Base-by-base conservation (phyloP, 2,888 invertebrate genomes). In the Criorhina ranunculi region DNA sequence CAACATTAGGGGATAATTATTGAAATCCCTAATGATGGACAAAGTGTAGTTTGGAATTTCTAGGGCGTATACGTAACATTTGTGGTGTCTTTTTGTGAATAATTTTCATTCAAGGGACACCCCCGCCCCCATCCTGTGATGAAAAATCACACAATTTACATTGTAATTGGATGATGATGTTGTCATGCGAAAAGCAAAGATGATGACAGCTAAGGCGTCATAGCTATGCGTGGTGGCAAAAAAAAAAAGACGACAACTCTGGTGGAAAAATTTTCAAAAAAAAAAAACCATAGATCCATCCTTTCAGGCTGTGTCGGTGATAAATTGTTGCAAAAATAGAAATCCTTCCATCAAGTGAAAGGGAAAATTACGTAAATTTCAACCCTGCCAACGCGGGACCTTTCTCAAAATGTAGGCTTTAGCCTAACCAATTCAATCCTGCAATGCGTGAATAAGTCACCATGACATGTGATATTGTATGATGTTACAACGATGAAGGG, bases 381-480 rank as follows among this genome's bases (percentile, higher is more conserved):
- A 7, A 3, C 29, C n/a, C 31, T 1, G 1, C 24, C n/a, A 7
- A n/a, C 24, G 24, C 24, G 24, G 24, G 24, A 51, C 31, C 17
- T 33, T 33, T 19, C n/a, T 37, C 19, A 19, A 7, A 24, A 33
- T 31, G 17, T 57, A 19, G 3, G 1, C 46, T 19, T 17, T 7
- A 5, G 4, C 29, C 11, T 3, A 7, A 31, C 31, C 15, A 12
- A 53, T 12, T 2, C 19, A n/a, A n/a, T n/a, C n/a, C n/a, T n/a
- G n/a, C n/a, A 24, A 24, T 6, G 15, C 55, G 19, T 55, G 37
- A 57, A 19, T 24, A 57, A 57, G 40, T 67, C 53, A 42, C 44
- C 35, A 53, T 55, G 78, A 78, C 55, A 64, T 77, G 60, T 60
- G 35, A 77, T 42, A 67, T 60, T 72, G 70, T 72, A 31, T 12